phyloP scores from a whole-genome alignment of 2,797 vertebrate species.

The Danio aesculapii region DNA sequence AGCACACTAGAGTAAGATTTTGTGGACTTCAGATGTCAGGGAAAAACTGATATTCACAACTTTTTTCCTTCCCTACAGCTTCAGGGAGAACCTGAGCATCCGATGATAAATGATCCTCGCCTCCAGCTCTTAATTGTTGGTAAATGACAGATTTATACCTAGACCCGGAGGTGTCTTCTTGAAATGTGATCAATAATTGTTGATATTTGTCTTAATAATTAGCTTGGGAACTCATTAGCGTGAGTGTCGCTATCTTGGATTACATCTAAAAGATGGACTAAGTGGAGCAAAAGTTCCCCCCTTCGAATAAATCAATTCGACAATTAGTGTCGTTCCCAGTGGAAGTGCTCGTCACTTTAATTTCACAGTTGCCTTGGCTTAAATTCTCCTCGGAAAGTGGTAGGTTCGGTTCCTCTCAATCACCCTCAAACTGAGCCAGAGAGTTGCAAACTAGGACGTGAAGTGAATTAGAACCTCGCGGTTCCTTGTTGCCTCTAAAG shows the following conservation, averaged over 20 bases:
- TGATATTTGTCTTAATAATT: slow-evolving; percentile 73
- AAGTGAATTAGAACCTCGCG: not conserved
- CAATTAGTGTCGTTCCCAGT: slow-evolving; percentile 41
- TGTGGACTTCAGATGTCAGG: slow-evolving; percentile 26
- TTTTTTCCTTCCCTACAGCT: slow-evolving; percentile 63
- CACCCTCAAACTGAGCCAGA: not conserved
- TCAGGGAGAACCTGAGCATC: slow-evolving; percentile 70
- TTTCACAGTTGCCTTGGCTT: slow-evolving; percentile 49
- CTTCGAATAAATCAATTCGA: slow-evolving; percentile 51
- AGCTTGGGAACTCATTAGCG: slow-evolving; percentile 72
- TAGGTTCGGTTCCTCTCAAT: not conserved
- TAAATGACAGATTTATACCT: slow-evolving; percentile 65
- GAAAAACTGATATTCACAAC: not conserved
- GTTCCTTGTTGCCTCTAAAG: not conserved
- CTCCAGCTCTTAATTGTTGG: slow-evolving; percentile 65
- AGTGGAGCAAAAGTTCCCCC: slow-evolving; percentile 48
- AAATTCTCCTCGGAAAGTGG: slow-evolving; percentile 7
- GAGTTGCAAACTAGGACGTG: not conserved
- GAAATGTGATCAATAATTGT: slow-evolving; percentile 58
- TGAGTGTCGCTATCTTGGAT: slow-evolving; percentile 68
- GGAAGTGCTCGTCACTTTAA: slow-evolving; percentile 41
- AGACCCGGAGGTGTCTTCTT: slow-evolving; percentile 63
- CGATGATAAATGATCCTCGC: slow-evolving; percentile 32
- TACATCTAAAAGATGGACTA: slow-evolving; percentile 58
- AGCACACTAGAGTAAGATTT: not conserved